Evolutionary conservation across 2,797 vertebrate genomes (phyloP), one percentile per base, ranked within the genome.

Genomic region (Hypotaenidia philippensis): DNA sequence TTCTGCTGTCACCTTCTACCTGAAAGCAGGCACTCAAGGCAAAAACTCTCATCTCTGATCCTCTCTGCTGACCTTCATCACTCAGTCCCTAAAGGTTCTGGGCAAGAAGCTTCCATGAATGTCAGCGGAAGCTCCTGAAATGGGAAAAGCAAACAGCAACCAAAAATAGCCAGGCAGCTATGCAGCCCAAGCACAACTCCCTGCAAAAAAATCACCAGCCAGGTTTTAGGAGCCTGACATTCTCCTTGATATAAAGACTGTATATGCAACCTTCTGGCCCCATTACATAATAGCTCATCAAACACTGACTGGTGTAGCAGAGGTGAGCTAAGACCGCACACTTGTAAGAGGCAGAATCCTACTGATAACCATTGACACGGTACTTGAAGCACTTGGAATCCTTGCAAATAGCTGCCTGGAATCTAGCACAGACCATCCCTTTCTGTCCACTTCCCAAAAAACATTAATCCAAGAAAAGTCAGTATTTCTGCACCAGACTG

Each of bases 201-300:
- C 80, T 83, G 59, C 63, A 88, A 95, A 95, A 77, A 75, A 90
- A 12, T 71, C 69, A 81, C 85, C 74, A 61, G 79, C 55, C 66
- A 69, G 55, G 83, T 82, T 94, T 94, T 93, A 96, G 88, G 66
- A 89, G 91, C 32, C 72, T 83, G 85, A 64, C 93, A 82, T 32
- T 91, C 79, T 92, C 63, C 59, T 49, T 45, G 76, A 77, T 76
- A 57, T 17, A 83, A 92, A 82, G 87, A 11, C 79, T 79, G 6
- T n/a, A 41, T 66, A 83, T 69, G 89, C 36, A 11, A 52, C 89
- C 83, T 95, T 75, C 93, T 85, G 89, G 70, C 66, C 75, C 90
- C 89, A 84, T 75, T 75, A 93, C 61, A n/a, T 40, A 50, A 78
- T 59, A 83, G 85, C 72, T 83, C 77, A 89, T 88, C 85, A 90